phyloP scores from a whole-genome alignment of 2,888 invertebrate genomes.

The Nemotelus nigrinus region DNA sequence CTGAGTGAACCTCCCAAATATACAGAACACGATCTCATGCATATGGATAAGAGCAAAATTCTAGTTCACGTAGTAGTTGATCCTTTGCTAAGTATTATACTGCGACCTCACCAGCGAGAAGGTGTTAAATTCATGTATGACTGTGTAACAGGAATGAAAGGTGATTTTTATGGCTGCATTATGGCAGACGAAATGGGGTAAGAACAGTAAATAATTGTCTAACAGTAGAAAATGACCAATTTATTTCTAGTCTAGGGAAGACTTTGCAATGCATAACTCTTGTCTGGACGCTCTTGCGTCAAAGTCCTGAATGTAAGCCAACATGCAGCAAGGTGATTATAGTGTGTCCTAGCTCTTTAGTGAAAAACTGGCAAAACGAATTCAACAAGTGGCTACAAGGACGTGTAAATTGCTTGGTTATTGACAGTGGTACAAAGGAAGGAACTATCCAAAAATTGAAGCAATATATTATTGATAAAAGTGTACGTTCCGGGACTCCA shows the following conservation, averaged over 20 bases:
- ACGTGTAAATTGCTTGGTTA: constrained; percentile 81
- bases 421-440: constrained; percentile 88
- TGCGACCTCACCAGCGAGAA: constrained; percentile 97
- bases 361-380: constrained; percentile 99
- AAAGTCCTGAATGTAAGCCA: constrained; percentile 91
- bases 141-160: constrained; percentile 92
- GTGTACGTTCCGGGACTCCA: constrained; percentile 82
- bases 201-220: neutral
- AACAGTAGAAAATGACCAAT: neutral
- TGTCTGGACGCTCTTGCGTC: constrained; percentile 92
- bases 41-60: constrained; percentile 73
- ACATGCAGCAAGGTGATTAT: constrained; percentile 92
- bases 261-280: constrained; percentile 97
- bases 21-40: constrained; percentile 87
- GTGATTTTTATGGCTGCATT: constrained; percentile 90
- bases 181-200: constrained; percentile 99
- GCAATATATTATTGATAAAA: constrained; percentile 84
- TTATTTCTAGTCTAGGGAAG: constrained; percentile 80
- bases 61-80: constrained; percentile 96
- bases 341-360: constrained; percentile 96
- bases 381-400: constrained; percentile 95
- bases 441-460: constrained; percentile 83
- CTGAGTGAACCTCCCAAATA: constrained; percentile 85
- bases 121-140: constrained; percentile 99
- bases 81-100: constrained; percentile 86